Evolutionary conservation across 1,140 invertebrate species (phyloP).

Genomic region (Platorchestia sp.): DNA sequence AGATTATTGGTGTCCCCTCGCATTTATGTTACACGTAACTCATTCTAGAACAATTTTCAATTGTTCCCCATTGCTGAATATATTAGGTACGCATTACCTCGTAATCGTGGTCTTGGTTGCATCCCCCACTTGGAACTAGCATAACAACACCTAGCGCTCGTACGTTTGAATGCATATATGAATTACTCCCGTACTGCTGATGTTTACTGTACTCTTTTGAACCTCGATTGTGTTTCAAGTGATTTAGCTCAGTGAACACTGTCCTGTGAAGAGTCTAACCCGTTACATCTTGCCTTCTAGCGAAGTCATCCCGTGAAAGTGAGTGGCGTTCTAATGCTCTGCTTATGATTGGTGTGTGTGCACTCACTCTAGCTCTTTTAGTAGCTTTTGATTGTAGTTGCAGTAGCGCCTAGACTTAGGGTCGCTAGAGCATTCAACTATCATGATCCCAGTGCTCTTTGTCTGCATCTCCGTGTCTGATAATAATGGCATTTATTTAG

Average conservation of each 20-base stretch:
- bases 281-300: background rate
- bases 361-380: background rate
- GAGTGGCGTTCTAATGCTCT: background rate
- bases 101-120: no score
- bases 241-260: background rate
- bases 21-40: background rate
- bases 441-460: background rate
- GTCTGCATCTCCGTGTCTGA: background rate
- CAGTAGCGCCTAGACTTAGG: background rate
- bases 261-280: background rate
- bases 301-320: constrained; percentile 9
- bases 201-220: background rate
- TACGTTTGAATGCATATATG: no score
- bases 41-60: no score
- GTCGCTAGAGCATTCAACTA: background rate
- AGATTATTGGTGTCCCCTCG: background rate
- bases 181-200: background rate
- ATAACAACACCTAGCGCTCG: no score
- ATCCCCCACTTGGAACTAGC: no score
- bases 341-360: background rate
- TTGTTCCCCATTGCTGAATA: no score
- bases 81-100: no score
- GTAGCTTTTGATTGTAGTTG: background rate
- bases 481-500: background rate
- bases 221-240: background rate